These are phyloP conservation scores for Menidia menidia DNA, from an alignment of 2,797 vertebrate species.

Conservation along the genomic window DNA sequence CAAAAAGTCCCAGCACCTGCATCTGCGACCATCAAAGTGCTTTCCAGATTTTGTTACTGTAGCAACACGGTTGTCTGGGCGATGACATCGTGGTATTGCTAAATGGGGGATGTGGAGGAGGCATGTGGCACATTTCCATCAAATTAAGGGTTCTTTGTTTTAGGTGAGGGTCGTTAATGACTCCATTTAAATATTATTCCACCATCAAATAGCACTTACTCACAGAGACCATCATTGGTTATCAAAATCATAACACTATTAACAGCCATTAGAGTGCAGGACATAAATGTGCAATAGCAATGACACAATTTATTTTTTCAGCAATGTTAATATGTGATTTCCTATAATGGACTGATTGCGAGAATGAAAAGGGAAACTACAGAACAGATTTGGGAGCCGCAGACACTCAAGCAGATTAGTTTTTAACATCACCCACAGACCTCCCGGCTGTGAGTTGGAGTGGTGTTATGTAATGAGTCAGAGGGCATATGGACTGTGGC, in stretches of 20 bases:
- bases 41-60: too few relatives aligned
- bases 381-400: slow-evolving; percentile 23
- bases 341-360: slow-evolving; percentile 10
- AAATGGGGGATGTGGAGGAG: background rate
- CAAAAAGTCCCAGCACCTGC: too few relatives aligned
- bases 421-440: slow-evolving; percentile 43
- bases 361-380: slow-evolving; percentile 38
- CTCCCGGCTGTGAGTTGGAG: slow-evolving; percentile 50
- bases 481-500: slow-evolving; percentile 68
- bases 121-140: background rate
- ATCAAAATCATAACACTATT: background rate
- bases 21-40: too few relatives aligned
- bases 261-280: background rate
- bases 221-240: background rate
- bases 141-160: slow-evolving; percentile 6
- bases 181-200: slow-evolving; percentile 11
- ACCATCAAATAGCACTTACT: slow-evolving; percentile 10
- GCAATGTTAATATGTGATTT: slow-evolving; percentile 10
- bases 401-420: slow-evolving; percentile 32
- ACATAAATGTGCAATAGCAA: slow-evolving; percentile 8
- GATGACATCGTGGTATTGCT: too few relatives aligned
- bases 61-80: too few relatives aligned
- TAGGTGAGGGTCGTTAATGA: background rate
- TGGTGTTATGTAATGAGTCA: slow-evolving; percentile 66
- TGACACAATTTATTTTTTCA: background rate